These are phyloP conservation scores for Cosmia trapezina DNA, from an alignment of 2,888 invertebrate genomes.

Conservation along the genomic window DNA sequence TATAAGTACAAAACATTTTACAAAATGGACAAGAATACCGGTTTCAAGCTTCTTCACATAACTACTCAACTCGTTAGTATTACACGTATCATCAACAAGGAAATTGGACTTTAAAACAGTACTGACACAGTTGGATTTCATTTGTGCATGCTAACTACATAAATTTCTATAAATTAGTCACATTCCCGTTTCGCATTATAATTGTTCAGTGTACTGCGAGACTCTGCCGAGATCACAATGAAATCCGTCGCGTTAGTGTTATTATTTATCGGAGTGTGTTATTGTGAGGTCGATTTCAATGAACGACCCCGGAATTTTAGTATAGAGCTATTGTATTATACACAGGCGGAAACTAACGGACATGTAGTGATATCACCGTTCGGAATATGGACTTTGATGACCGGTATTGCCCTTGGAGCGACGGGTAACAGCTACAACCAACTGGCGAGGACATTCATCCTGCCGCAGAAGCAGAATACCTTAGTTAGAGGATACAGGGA, in stretches of 20 bases:
- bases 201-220: conserved; percentile 77
- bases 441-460: conserved; percentile 79
- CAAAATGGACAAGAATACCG: conserved; percentile 57
- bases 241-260: conserved; percentile 72
- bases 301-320: conserved; percentile 85
- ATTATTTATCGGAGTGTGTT: conserved; percentile 74
- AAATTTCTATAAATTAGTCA: conserved; percentile 74
- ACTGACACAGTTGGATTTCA: conserved; percentile 42
- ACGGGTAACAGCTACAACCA: conserved; percentile 80
- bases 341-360: conserved; percentile 79
- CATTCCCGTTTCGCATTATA: conserved; percentile 76
- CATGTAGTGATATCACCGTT: conserved; percentile 88
- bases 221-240: conserved; percentile 77
- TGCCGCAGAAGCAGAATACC: conserved; percentile 74
- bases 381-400: conserved; percentile 88
- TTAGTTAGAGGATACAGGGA: conserved; percentile 79
- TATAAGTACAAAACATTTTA: conserved; percentile 43
- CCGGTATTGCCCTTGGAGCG: conserved; percentile 84
- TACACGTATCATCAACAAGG: conserved; percentile 15
- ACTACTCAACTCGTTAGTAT: conserved; percentile 41
- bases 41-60: conserved; percentile 43
- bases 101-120: conserved; percentile 36
- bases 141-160: conserved; percentile 20
- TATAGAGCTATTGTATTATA: conserved; percentile 83
- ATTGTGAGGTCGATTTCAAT: conserved; percentile 80